Conservation (phyloP, 1,140 invertebrate genomes). For the Drosophila gunungcola region DNA sequence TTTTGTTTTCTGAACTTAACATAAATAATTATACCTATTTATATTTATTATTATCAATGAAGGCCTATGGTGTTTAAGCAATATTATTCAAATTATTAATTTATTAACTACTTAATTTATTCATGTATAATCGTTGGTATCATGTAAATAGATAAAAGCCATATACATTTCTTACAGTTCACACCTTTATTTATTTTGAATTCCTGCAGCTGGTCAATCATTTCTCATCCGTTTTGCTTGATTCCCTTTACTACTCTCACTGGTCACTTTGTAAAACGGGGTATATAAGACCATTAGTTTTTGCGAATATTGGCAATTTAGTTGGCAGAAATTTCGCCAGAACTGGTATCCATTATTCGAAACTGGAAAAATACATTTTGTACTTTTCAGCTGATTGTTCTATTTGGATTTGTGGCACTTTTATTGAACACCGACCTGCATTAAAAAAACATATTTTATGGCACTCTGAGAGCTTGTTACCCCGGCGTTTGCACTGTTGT, state of each 20-base stretch:
- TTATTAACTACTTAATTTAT: not conserved
- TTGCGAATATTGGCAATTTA: not conserved
- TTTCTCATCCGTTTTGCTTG: slow-evolving; percentile 20
- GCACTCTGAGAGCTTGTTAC: slow-evolving; percentile 41
- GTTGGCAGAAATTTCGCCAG: too few species aligned
- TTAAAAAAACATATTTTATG: slow-evolving; percentile 79
- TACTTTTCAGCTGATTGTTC: slow-evolving; percentile 1
- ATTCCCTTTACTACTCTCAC: slow-evolving; percentile 17
- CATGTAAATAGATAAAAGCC: slow-evolving; percentile 9
- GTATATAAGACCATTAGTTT: not conserved
- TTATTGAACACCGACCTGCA: slow-evolving; percentile 67
- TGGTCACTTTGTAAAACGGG: not conserved
- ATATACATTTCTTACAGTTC: slow-evolving; percentile 4
- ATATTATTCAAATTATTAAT: too few species aligned
- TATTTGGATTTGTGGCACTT: slow-evolving; percentile 65
- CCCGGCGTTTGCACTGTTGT: slow-evolving; percentile 8
- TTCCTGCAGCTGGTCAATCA: slow-evolving; percentile 19
- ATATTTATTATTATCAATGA: too few species aligned
- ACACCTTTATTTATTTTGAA: slow-evolving; percentile 32
- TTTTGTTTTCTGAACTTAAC: too few species aligned
- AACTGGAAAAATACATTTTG: not conserved
- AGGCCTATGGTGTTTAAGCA: too few species aligned
- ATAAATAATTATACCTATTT: too few species aligned
- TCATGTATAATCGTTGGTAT: not conserved
- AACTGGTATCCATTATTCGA: slow-evolving; percentile 11